Base-by-base conservation (phyloP, 2,888 invertebrate genomes). In the Chymomyza amoena region DNA sequence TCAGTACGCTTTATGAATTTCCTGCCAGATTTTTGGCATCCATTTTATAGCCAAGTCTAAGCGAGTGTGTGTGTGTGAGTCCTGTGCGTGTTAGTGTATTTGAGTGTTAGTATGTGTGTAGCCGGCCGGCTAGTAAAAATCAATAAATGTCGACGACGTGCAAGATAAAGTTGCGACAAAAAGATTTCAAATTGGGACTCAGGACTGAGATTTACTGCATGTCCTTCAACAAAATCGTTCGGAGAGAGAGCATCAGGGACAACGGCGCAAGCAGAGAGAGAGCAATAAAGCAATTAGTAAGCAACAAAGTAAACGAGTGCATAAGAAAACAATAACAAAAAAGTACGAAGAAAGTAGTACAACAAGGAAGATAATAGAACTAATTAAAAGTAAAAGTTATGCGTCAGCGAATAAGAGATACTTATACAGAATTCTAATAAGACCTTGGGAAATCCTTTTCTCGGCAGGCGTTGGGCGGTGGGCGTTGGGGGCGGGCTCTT, bases 361-460 rank as follows among this genome's bases (percentile, higher is more conserved):
- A 45, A 84, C 82, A 80, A 82, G 82, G 87, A 82, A 87, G 86
- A 84, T 83, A 84, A 84, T 85, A 84, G 86, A 84, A 84, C 86
- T 84, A 84, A 84, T 84, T 84, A 84, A 84, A 87, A 85, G 86
- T 85, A 85, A 84, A 84, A 84, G 87, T 84, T 87, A 87, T 84
- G 86, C 81, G 84, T 81, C 84, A 87, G 86, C 84, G 84, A 84
- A 87, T 86, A 82, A 79, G 82, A 86, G 82, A 86, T 86, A 86
- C 86, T 83, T 84, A 83, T 83, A 84, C 87, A 75, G 70, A 84
- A 76, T 68, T 66, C 70, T 52, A 59, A 50, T 20, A 68, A 68
- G 72, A 62, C 54, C 16, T 61, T 36, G 10, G 32, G 32, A 32
- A 32, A 32, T 32, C 1, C 25, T 25, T 39, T 15, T 16, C n/a